A percentile compares a stretch with the other conserved stretches of the same genome.
Evolutionary conservation across 2,113 vertebrate species (phyloP).

Genomic region (Chaetops frenatus): DNA sequence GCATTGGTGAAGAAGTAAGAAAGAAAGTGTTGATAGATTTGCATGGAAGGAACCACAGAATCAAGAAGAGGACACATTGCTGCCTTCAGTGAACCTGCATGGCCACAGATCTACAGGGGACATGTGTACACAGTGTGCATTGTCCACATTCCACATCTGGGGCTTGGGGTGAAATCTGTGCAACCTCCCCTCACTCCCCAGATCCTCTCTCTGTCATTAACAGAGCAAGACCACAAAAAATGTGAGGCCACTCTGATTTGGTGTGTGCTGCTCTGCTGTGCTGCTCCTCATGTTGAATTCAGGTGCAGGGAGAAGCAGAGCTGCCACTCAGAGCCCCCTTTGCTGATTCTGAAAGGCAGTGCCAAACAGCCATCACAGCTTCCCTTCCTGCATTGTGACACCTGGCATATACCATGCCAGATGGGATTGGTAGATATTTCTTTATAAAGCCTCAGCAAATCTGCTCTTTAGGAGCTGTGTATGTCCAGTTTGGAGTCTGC

Average conservation of each 20-base stretch:
- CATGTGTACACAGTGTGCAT: accelerated
- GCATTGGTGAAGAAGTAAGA: background rate
- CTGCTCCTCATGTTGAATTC: background rate
- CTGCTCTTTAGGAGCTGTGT: background rate
- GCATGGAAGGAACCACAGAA: background rate
- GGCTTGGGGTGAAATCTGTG: background rate
- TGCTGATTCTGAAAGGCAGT: background rate
- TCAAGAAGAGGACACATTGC: background rate
- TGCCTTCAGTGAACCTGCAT: background rate
- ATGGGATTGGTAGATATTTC: background rate
- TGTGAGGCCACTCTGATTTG: accelerated
- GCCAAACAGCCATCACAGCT: background rate
- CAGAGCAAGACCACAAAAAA: background rate
- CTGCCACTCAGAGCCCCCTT: background rate
- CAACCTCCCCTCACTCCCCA: background rate
- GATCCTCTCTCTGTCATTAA: background rate
- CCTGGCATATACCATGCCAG: accelerated
- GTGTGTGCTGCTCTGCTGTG: background rate
- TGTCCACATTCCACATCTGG: background rate
- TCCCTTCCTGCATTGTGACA: background rate
- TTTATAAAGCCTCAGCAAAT: background rate
- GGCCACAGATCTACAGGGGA: background rate
- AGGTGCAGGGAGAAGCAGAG: background rate
- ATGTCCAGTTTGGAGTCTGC: background rate
- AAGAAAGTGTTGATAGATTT: background rate